A percentile compares a stretch with the other conserved stretches of the same genome.
These are phyloP conservation scores for Leptopilina boulardi DNA, from an alignment of 1,140 invertebrate genomes.

Conservation along the genomic window DNA sequence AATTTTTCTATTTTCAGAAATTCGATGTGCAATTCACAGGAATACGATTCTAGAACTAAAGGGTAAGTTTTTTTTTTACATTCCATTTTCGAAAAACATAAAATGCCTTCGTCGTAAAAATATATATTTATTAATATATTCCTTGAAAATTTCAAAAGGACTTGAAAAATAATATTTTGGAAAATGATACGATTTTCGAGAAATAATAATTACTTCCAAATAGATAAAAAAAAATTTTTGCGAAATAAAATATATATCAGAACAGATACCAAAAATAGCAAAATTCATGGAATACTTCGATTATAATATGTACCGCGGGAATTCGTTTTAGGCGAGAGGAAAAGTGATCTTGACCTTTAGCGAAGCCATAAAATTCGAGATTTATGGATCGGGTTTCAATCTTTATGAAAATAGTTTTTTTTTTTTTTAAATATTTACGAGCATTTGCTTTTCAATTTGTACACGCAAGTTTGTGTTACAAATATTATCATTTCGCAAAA, in stretches of 20 bases:
- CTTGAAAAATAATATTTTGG: background rate
- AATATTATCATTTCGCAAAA: background rate
- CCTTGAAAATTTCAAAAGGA: background rate
- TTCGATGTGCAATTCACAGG: too few relatives aligned
- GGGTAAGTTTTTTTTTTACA: too few relatives aligned
- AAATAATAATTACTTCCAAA: background rate
- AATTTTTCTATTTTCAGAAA: too few relatives aligned
- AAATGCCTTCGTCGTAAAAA: too few relatives aligned
- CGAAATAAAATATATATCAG: background rate
- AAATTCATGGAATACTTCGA: background rate
- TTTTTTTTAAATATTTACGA: background rate
- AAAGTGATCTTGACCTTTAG: slow-evolving; percentile 23
- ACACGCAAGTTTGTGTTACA: background rate
- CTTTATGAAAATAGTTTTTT: background rate
- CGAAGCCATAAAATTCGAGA: slow-evolving; percentile 22
- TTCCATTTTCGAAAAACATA: too few relatives aligned
- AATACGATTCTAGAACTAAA: too few relatives aligned
- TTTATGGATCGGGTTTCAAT: background rate
- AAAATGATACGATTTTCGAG: background rate
- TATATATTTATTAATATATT: too few relatives aligned
- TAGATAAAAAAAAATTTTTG: background rate
- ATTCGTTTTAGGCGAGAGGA: background rate
- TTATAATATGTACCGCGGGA: background rate
- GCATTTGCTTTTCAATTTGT: background rate
- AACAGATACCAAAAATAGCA: background rate